Evolutionary conservation across 2,888 invertebrate species (phyloP).

Genomic region (Cremastinae sp.): DNA sequence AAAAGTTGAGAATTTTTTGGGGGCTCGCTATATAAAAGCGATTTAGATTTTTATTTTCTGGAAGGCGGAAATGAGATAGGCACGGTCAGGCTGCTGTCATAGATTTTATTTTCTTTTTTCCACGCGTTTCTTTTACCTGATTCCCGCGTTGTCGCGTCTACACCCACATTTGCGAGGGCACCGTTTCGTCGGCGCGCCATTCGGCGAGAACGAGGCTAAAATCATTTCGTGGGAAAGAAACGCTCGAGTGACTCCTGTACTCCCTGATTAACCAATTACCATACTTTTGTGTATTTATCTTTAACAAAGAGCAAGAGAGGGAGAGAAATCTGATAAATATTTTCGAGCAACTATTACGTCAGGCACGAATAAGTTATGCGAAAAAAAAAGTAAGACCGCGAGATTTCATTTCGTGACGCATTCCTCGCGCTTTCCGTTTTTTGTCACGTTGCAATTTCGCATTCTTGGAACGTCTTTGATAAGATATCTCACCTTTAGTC

Average conservation of each 20-base stretch:
- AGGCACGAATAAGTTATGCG: no score
- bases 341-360: no score
- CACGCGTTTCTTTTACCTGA: not conserved
- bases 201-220: conserved; percentile 48
- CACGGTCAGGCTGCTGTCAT: conserved; percentile 52
- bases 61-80: conserved; percentile 63
- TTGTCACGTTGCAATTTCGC: no score
- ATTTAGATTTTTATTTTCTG: conserved; percentile 24
- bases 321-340: no score
- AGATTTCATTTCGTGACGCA: no score
- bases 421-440: no score
- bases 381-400: no score
- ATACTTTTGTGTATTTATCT: not conserved
- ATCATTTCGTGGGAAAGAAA: conserved; percentile 60
- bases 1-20: no score
- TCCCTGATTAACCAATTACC: conserved; percentile 41
- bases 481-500: no score
- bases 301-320: no score
- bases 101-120: conserved; percentile 31
- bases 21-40: not conserved
- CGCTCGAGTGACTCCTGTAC: conserved; percentile 49
- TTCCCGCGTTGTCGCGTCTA: conserved; percentile 15
- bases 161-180: conserved; percentile 4
- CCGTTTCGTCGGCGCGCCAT: conserved; percentile 31
- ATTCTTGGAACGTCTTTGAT: no score